These are phyloP conservation scores for Drosophila mettleri DNA, from an alignment of 2,888 invertebrate species.

Conservation along the genomic window DNA sequence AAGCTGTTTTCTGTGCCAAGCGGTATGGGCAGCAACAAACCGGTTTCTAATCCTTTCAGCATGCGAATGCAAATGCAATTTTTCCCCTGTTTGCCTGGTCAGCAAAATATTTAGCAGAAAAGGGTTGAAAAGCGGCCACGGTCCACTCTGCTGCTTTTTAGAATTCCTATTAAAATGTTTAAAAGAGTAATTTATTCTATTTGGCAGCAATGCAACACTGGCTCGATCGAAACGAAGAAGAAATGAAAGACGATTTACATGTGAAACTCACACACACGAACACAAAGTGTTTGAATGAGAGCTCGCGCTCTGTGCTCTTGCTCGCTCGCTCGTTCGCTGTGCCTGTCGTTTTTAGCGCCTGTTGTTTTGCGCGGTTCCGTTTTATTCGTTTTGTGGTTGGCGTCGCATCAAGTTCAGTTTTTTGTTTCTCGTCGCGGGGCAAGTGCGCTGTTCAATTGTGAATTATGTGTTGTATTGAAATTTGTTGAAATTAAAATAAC, in stretches of 20 bases:
- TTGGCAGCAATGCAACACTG: constrained; percentile 25
- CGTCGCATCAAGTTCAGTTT: constrained; percentile 50
- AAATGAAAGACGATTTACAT: constrained; percentile 39
- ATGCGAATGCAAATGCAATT: constrained; percentile 49
- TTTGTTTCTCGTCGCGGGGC: constrained; percentile 27
- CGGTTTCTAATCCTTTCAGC: constrained; percentile 74
- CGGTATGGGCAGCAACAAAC: constrained; percentile 42
- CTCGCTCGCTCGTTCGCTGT: constrained; percentile 6
- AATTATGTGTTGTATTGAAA: constrained; percentile 27
- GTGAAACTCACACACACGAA: constrained; percentile 28
- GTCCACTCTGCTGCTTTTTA: constrained; percentile 21
- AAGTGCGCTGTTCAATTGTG: constrained; percentile 41
- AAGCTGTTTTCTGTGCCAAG: constrained; percentile 58
- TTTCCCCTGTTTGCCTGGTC: constrained; percentile 45
- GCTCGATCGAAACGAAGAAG: constrained; percentile 37
- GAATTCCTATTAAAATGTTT: constrained; percentile 33
- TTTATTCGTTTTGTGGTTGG: constrained; percentile 57
- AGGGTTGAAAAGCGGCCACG: constrained; percentile 44
- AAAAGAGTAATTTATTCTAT: constrained; percentile 19
- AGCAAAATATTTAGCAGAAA: constrained; percentile 38
- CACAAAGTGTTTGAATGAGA: background rate
- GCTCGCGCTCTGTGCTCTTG: background rate
- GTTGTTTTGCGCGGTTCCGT: constrained; percentile 34
- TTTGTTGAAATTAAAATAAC: constrained; percentile 26
- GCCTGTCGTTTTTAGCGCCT: constrained; percentile 34